phyloP scores from a whole-genome alignment of 2,797 vertebrate genomes.

The Notoglanidium macrostoma region DNA sequence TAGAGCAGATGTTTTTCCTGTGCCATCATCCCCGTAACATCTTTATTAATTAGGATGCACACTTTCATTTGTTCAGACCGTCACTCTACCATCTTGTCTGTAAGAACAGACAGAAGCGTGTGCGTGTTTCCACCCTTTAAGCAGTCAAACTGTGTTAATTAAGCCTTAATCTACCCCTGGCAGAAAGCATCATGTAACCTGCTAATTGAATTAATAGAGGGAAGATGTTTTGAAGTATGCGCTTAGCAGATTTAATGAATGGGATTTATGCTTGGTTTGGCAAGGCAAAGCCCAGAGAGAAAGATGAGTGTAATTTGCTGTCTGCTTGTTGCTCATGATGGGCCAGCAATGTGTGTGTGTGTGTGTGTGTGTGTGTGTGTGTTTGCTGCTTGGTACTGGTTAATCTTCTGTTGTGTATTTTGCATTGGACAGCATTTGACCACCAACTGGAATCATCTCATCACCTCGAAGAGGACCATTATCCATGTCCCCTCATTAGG shows the following conservation, averaged over 20 bases:
- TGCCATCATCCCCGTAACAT: slow-evolving; percentile 89
- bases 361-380: slow-evolving; percentile 64
- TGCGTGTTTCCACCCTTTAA: slow-evolving; percentile 82
- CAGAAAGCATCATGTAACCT: slow-evolving; percentile 97
- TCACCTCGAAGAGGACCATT: slow-evolving; percentile 96
- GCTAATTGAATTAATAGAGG: slow-evolving; percentile 99
- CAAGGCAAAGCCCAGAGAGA: slow-evolving; percentile 82
- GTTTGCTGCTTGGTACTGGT: slow-evolving; percentile 78
- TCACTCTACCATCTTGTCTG: slow-evolving; percentile 62
- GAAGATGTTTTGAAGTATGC: slow-evolving; percentile 99
- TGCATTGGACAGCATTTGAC: slow-evolving; percentile 94
- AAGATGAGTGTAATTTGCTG: slow-evolving; percentile 75
- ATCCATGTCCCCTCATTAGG: slow-evolving; percentile 99
- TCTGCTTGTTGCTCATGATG: slow-evolving; percentile 68
- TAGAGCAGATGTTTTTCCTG: slow-evolving; percentile 76
- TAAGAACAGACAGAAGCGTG: slow-evolving; percentile 68
- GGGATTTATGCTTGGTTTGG: slow-evolving; percentile 99
- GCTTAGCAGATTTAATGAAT: slow-evolving; percentile 98
- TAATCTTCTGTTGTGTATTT: slow-evolving; percentile 77
- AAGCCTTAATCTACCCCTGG: slow-evolving; percentile 98
- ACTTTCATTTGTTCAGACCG: slow-evolving; percentile 94
- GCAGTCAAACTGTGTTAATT: slow-evolving; percentile 99
- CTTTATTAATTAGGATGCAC: slow-evolving; percentile 97
- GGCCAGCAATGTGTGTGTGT: slow-evolving; percentile 75
- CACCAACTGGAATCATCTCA: slow-evolving; percentile 99